Base-by-base conservation (phyloP, 2,888 invertebrate species). In the Halocaridina rubra region DNA sequence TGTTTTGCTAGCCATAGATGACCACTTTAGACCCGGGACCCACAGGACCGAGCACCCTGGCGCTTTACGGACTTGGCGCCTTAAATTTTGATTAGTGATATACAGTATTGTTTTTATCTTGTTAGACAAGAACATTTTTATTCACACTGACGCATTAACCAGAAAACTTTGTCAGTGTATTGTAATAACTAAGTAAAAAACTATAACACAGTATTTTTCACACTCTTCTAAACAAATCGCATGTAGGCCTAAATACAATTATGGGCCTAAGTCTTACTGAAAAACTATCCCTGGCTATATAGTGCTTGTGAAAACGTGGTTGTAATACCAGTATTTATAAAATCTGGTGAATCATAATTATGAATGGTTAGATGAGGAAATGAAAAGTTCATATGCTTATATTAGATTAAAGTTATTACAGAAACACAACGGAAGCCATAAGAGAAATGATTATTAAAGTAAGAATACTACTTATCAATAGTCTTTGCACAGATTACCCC, bases 141-240 rank as follows among this genome's bases (percentile, higher is more conserved):
- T 84, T 84, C 78, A 84, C 78, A 84, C 69, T 78, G 78, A 77
- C 78, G 78, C 53, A 77, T 84, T 67, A 81, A 67, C 39, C 75
- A 71, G 77, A 75, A 84, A 84, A 84, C 78, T 84, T 77, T 84
- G 64, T 84, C 77, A 84, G 72, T 72, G 32, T 78, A 77, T 77
- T 71, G 78, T 77, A 69, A 84, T 64, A 84, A 84, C 82, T 84
- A 84, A 84, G 82, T 84, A 84, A 84, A 84, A 84, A 84, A 84
- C 82, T 84, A 84, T 84, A 84, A 84, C 82, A 84, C 71, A 59
- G 71, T 71, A 76, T 78, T 81, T 72, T 67, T 81, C 82, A 84
- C 77, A 78, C 82, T 84, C 82, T 84, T 84, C 82, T 84, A 84
- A 84, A 84, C 82, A 84, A 72, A 33, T 84, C 77, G 82, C 77